phyloP scores from a whole-genome alignment of 2,797 vertebrate genomes.

The Epinephelus awoara region DNA sequence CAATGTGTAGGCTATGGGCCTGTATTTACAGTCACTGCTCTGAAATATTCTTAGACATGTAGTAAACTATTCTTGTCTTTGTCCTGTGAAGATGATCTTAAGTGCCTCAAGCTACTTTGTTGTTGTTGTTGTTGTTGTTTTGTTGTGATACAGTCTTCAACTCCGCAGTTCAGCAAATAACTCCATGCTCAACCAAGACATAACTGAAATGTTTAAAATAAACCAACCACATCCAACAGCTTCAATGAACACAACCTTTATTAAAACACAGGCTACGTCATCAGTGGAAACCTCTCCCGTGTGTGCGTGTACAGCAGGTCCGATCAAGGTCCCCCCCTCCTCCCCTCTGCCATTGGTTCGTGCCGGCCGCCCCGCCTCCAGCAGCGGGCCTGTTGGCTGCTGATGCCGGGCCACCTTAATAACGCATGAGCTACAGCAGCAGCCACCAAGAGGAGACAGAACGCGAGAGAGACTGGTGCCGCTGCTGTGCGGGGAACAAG shows the following conservation, averaged over 20 bases:
- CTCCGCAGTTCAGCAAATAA: too few relatives aligned
- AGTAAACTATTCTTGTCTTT: too few relatives aligned
- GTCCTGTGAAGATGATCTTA: too few relatives aligned
- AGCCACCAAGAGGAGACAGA: conserved; percentile 22
- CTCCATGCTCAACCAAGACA: too few relatives aligned
- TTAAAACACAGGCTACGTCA: neutral
- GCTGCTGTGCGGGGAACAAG: conserved; percentile 14
- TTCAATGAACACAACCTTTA: neutral
- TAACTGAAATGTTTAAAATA: too few relatives aligned
- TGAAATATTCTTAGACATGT: too few relatives aligned
- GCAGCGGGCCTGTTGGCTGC: neutral
- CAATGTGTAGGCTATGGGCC: too few relatives aligned
- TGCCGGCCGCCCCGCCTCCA: conserved; percentile 12
- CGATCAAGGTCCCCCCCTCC: neutral
- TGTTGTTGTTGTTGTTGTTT: too few relatives aligned
- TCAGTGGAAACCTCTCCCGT: neutral
- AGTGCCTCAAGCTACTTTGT: too few relatives aligned
- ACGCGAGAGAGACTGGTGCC: conserved; percentile 35
- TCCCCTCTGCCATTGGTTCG: conserved; percentile 29
- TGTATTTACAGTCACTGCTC: too few relatives aligned
- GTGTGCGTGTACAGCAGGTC: neutral
- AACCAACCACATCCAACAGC: too few relatives aligned
- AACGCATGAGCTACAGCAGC: conserved; percentile 37
- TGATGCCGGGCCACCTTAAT: conserved; percentile 15
- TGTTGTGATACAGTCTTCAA: too few relatives aligned